These are phyloP conservation scores for Bugulina stolonifera DNA, from an alignment of 2,888 invertebrate species.

Conservation along the genomic window DNA sequence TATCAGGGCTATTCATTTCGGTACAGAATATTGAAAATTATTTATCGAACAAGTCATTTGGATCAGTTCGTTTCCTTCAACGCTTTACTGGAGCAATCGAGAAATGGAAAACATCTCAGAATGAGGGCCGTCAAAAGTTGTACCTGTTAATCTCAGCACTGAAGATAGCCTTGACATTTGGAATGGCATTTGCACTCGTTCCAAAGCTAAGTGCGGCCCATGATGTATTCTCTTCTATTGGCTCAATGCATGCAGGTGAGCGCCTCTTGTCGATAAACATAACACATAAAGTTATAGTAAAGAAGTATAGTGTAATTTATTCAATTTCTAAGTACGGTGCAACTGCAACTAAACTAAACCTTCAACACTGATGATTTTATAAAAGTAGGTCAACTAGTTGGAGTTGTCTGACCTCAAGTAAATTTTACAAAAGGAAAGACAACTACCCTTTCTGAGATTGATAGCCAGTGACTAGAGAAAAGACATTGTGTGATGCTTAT, in stretches of 20 bases:
- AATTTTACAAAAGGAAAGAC: too few relatives aligned
- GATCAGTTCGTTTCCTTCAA: not conserved
- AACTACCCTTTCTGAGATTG: too few relatives aligned
- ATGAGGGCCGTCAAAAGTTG: not conserved
- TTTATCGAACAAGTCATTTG: not conserved
- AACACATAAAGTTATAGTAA: too few relatives aligned
- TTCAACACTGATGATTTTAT: too few relatives aligned
- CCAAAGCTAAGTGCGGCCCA: not conserved
- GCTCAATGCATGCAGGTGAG: not conserved
- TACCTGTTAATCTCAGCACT: slow-evolving; percentile 7
- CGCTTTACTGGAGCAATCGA: not conserved
- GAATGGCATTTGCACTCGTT: slow-evolving; percentile 20
- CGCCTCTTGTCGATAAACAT: not conserved
- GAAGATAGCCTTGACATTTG: slow-evolving; percentile 21
- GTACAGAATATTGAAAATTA: not conserved
- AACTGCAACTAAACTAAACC: too few relatives aligned
- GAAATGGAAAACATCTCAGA: not conserved
- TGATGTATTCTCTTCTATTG: not conserved
- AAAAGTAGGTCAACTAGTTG: too few relatives aligned
- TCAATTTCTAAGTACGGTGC: too few relatives aligned
- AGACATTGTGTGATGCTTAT: too few relatives aligned
- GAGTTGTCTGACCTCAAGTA: too few relatives aligned
- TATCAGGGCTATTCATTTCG: not conserved
- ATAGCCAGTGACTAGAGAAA: too few relatives aligned
- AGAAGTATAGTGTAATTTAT: too few relatives aligned